phyloP scores from a whole-genome alignment of 1,140 invertebrate genomes.

The Acyrthosiphon pisum region DNA sequence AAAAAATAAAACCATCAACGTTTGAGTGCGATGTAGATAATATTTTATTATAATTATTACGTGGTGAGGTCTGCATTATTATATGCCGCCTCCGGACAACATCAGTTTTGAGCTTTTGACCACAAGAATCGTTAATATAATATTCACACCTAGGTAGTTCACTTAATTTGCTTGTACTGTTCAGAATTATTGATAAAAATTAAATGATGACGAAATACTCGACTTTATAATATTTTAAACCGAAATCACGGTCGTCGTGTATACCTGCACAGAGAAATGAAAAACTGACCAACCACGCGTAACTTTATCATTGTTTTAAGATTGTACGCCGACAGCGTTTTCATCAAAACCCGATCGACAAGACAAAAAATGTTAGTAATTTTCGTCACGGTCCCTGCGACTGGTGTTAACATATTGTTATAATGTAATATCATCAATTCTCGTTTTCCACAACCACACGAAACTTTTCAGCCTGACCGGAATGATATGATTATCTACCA shows the following conservation, averaged over 20 bases:
- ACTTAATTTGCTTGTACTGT: not conserved
- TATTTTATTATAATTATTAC: not conserved
- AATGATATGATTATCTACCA: not conserved
- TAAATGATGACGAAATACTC: not conserved
- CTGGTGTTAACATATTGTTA: not conserved
- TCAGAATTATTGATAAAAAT: not conserved
- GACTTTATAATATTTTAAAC: no score
- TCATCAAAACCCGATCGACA: not conserved
- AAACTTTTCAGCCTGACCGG: not conserved
- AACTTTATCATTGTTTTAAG: not conserved
- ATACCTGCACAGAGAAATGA: not conserved
- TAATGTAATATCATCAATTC: not conserved
- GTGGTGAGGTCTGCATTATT: not conserved
- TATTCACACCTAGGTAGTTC: not conserved
- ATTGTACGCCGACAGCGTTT: not conserved
- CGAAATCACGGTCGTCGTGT: no score
- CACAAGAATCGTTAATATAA: not conserved
- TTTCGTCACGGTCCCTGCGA: not conserved
- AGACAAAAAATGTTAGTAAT: not conserved
- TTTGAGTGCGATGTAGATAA: not conserved
- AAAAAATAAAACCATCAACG: not conserved
- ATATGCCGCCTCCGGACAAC: not conserved
- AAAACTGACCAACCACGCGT: not conserved
- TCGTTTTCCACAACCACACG: not conserved
- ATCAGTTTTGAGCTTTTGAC: not conserved